Percentiles rank a stretch among this genome's conserved stretches.
Conservation (phyloP, 1,140 invertebrate genomes). For the Drosophila kepulauana region DNA sequence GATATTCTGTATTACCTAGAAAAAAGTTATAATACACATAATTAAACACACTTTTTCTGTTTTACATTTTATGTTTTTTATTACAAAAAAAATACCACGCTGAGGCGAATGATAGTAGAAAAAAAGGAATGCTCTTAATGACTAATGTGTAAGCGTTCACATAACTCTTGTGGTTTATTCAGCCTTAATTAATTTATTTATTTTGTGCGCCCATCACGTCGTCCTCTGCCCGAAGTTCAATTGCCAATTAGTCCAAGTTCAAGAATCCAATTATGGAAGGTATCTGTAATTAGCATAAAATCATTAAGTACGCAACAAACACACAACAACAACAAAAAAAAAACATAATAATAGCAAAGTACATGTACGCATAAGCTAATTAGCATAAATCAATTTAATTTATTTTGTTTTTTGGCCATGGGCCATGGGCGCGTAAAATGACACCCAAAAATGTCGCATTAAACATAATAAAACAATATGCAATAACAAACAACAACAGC, state of each 20-base stretch:
- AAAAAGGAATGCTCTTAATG: constrained; percentile 5
- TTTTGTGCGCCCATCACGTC: constrained; percentile 12
- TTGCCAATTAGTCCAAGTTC: constrained; percentile 72
- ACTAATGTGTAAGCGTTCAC: constrained; percentile 9
- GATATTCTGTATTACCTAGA: background rate
- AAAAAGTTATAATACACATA: background rate
- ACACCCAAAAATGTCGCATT: constrained; percentile 30
- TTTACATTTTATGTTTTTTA: background rate
- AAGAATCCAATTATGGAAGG: constrained; percentile 79
- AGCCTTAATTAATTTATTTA: constrained; percentile 50
- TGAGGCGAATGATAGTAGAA: background rate
- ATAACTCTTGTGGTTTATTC: constrained; percentile 34
- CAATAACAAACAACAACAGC: background rate
- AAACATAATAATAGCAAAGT: constrained; percentile 27
- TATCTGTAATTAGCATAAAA: constrained; percentile 68
- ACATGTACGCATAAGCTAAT: constrained; percentile 46
- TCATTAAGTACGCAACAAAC: constrained; percentile 26
- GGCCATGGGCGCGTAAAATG: constrained; percentile 8
- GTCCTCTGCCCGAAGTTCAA: constrained; percentile 15
- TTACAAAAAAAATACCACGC: background rate
- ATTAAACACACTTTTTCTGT: background rate
- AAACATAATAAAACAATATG: constrained; percentile 19
- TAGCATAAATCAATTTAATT: constrained; percentile 74
- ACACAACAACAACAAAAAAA: constrained; percentile 3
- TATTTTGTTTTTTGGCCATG: constrained; percentile 46